A percentile compares a stretch with the other conserved stretches of the same genome.
phyloP scores from a whole-genome alignment of 2,113 vertebrate species.

The Marmota flaviventris region DNA sequence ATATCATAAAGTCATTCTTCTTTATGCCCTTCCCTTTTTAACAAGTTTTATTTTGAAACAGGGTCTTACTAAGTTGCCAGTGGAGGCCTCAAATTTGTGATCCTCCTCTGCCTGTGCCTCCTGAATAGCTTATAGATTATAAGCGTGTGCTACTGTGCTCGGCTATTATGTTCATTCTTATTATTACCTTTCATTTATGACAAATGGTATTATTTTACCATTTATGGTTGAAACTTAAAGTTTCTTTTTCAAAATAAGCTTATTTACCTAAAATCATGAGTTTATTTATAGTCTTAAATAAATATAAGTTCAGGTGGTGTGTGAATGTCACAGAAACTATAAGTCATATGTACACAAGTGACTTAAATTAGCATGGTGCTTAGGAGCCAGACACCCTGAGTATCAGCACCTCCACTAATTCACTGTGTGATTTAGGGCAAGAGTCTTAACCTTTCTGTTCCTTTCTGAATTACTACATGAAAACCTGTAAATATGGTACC shows the following conservation, averaged over 20 bases:
- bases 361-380: not conserved
- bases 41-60: too few species aligned
- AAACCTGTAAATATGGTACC: not conserved
- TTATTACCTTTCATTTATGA: not conserved
- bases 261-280: not conserved
- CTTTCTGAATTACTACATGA: not conserved
- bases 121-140: too few species aligned
- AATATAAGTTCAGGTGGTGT: not conserved
- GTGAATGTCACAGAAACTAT: not conserved
- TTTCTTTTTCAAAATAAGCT: constrained; percentile 34
- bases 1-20: too few species aligned
- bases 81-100: too few species aligned
- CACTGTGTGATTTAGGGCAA: not conserved
- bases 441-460: not conserved
- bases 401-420: not conserved
- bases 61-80: too few species aligned
- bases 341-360: not conserved
- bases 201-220: not conserved
- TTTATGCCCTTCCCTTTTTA: too few species aligned
- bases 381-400: not conserved
- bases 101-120: too few species aligned
- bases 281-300: not conserved
- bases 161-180: not conserved
- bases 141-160: too few species aligned
- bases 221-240: constrained; percentile 12